phyloP scores from a whole-genome alignment of 2,113 vertebrate species.

The Oostethus manadensis region DNA sequence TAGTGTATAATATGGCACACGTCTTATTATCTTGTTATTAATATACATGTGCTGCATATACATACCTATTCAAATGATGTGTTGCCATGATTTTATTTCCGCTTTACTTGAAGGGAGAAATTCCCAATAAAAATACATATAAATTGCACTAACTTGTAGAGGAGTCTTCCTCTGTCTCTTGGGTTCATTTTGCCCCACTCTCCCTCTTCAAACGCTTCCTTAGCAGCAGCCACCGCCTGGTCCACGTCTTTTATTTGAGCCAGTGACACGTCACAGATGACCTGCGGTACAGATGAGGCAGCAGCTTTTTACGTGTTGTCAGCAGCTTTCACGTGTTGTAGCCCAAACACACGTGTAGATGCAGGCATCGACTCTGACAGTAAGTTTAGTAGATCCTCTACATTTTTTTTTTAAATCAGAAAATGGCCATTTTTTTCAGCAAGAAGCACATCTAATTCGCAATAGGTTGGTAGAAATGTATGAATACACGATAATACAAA shows the following conservation, averaged over 20 bases:
- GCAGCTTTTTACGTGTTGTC: background rate
- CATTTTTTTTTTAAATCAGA: too few relatives aligned
- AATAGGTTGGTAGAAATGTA: too few relatives aligned
- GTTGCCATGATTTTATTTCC: background rate
- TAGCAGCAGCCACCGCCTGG: conserved; percentile 72
- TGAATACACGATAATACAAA: too few relatives aligned
- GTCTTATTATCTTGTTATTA: too few relatives aligned
- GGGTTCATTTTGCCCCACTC: conserved; percentile 81
- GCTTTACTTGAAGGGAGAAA: background rate
- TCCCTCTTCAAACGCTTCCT: conserved; percentile 76
- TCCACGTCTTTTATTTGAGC: conserved; percentile 75
- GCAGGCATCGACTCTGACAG: too few relatives aligned
- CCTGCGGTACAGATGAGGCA: conserved; percentile 45
- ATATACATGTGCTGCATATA: too few relatives aligned
- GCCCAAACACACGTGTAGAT: background rate
- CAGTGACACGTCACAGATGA: conserved; percentile 75
- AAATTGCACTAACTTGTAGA: conserved; percentile 68
- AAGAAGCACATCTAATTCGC: too few relatives aligned
- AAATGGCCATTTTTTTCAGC: too few relatives aligned
- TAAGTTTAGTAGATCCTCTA: too few relatives aligned
- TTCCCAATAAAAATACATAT: background rate
- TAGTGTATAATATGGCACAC: too few relatives aligned
- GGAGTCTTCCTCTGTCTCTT: conserved; percentile 73
- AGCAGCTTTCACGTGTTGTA: background rate
- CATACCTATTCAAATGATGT: too few relatives aligned